Evolutionary conservation across 2,797 vertebrate genomes (phyloP).

Genomic region (Enteromius unitaeniatus): DNA sequence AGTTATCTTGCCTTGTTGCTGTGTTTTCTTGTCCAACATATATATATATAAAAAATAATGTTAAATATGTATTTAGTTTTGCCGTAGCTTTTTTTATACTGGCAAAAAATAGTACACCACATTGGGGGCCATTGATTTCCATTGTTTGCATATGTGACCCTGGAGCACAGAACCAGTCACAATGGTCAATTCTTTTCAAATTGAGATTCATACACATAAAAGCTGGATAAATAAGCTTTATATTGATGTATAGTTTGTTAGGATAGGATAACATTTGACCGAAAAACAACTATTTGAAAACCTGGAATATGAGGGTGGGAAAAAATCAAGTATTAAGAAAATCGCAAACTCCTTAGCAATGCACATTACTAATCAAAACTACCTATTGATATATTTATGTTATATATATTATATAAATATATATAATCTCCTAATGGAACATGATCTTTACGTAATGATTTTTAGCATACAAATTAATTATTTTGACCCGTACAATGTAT

Average conservation of each 20-base stretch:
- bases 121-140: constrained; percentile 13
- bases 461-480: background rate
- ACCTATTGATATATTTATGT: background rate
- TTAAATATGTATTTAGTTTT: background rate
- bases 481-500: background rate
- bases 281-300: background rate
- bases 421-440: background rate
- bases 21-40: background rate
- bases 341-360: background rate
- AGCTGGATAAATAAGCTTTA: background rate
- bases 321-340: background rate
- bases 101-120: background rate
- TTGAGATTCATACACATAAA: background rate
- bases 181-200: background rate
- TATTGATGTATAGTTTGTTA: background rate
- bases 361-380: background rate
- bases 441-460: background rate
- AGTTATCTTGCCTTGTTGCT: background rate
- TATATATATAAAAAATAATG: background rate
- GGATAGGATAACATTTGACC: no score
- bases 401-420: no score
- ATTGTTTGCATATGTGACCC: constrained; percentile 24
- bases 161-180: background rate
- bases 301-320: background rate
- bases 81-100: background rate